Base-by-base conservation (phyloP, 1,140 invertebrate genomes). In the Macrotrachela quadricornifera region DNA sequence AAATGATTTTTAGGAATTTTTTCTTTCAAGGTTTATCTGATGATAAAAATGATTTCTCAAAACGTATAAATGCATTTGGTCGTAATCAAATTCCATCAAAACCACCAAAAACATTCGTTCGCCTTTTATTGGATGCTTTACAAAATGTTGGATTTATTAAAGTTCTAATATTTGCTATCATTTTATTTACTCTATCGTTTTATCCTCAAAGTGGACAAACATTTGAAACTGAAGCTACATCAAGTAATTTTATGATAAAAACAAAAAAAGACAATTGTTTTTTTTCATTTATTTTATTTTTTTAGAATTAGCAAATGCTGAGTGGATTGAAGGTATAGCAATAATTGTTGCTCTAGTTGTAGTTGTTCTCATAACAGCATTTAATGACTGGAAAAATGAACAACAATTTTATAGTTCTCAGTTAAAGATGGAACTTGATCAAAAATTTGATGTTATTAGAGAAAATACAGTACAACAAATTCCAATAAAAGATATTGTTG, bases 351-450 rank as follows among this genome's bases (percentile, higher is more conserved):
- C 88, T 60, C 90, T 96, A 67, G 81, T 91, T 71, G 86, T 95
- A 67, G 90, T 96, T 66, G 90, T 96, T 57, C 75, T 95, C 72
- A 88, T 95, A 58, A 95, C 90, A 67, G 88, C 90, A 62, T 94
- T 95, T 74, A 96, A 96, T 77, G 90, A 96, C 78, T 96, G 91
- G 72, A 88, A 85, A 57, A 96, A 96, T 77, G 90, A 96, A 74
- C 78, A 84, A 70, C 88, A 95, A 76, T 96, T 96, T 74, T 78
- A 77, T 49, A 88, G 91, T 61, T 77, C 97, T 57, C 91, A 97
- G 75, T 88, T 76, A 70, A 81, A 90, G 70, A 97, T 99, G 72
- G 92, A 96, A 73, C 85, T 86, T 65, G 92, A 97, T 73, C 90
- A 97, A 71, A 92, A 88, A 72, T 95, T 97, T 75, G 79, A 85